These are phyloP conservation scores for Eubucco bourcierii DNA, from an alignment of 2,113 vertebrate genomes.

Conservation along the genomic window DNA sequence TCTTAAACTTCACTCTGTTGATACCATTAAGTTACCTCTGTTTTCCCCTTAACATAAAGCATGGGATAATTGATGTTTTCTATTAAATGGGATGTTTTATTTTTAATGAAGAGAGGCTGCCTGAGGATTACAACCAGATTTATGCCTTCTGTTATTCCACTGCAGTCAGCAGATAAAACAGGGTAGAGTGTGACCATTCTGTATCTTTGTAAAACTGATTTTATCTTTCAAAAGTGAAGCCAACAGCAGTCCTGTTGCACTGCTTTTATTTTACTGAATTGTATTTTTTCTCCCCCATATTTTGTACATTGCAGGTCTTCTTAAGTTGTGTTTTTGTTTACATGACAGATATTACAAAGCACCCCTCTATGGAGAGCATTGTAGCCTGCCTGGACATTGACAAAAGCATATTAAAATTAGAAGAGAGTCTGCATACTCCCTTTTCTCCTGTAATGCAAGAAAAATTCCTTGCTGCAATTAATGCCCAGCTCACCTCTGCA, in stretches of 20 bases:
- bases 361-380: background rate
- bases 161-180: background rate
- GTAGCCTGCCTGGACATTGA: background rate
- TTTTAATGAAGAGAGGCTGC: constrained; percentile 17
- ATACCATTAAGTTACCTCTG: background rate
- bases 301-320: background rate
- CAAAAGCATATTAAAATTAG: background rate
- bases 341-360: background rate
- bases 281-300: background rate
- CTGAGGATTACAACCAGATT: background rate
- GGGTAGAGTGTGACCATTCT: background rate
- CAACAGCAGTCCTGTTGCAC: background rate
- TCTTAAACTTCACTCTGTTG: background rate
- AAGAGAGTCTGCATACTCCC: background rate
- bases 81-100: background rate
- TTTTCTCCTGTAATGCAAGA: background rate
- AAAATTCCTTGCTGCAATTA: background rate
- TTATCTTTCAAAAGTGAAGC: background rate
- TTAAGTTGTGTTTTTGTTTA: background rate
- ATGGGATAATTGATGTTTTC: background rate
- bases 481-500: background rate
- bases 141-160: background rate
- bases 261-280: background rate
- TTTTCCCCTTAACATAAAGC: background rate
- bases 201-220: background rate